These are phyloP conservation scores for Zeus faber DNA, from an alignment of 2,113 vertebrate species.

Conservation along the genomic window DNA sequence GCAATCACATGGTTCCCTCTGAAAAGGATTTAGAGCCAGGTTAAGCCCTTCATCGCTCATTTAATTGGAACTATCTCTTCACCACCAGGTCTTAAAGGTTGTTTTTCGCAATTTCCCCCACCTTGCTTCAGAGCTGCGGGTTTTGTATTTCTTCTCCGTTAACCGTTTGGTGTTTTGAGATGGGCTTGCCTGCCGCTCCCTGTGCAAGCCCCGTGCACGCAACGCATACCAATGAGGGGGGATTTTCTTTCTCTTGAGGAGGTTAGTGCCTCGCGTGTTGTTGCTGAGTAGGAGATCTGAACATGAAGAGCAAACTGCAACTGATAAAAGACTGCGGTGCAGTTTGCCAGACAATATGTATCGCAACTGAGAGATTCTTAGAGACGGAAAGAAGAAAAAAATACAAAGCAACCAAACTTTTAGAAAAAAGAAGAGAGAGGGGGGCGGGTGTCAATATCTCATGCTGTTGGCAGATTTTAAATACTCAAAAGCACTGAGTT, in stretches of 20 bases:
- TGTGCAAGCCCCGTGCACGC: slow-evolving; percentile 2
- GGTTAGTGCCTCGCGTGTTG: slow-evolving; percentile 8
- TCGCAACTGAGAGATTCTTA: background rate
- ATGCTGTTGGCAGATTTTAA: no score
- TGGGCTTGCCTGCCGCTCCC: background rate
- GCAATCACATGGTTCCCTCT: background rate
- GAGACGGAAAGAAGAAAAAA: no score
- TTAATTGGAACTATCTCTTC: no score
- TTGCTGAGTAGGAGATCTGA: slow-evolving; percentile 11
- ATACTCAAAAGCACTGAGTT: no score
- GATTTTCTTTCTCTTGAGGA: slow-evolving; percentile 19
- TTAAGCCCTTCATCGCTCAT: background rate
- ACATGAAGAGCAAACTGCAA: slow-evolving; percentile 5
- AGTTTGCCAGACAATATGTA: slow-evolving; percentile 25
- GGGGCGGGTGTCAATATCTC: slow-evolving; percentile 22
- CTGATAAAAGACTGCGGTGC: slow-evolving; percentile 1
- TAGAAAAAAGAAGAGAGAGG: slow-evolving; percentile 14
- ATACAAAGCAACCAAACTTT: slow-evolving; percentile 21
- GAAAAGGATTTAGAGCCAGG: slow-evolving; percentile 33
- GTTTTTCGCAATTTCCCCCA: no score
- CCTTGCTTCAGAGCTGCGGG: no score
- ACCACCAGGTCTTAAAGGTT: no score
- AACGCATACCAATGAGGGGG: slow-evolving; percentile 15
- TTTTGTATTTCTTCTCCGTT: no score
- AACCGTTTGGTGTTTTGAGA: background rate